Percentiles rank a stretch among this genome's conserved stretches.
phyloP scores from a whole-genome alignment of 2,797 vertebrate genomes.

The Acrocephalus scirpaceus region DNA sequence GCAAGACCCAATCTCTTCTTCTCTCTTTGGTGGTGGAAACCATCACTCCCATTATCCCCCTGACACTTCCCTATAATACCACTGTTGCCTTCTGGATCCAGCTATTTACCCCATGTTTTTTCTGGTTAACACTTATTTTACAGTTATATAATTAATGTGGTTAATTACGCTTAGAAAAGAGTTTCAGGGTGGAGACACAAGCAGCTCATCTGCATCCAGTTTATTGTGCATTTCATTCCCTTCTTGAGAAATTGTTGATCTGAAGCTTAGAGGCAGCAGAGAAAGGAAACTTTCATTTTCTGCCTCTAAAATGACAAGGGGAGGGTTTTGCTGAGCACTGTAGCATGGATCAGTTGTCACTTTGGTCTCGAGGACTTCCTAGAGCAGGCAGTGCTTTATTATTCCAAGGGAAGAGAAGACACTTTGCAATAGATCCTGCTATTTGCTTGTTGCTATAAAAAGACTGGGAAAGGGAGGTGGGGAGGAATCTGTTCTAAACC shows the following conservation, averaged over 20 bases:
- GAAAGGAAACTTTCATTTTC: neutral
- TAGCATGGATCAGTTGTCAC: too few species aligned
- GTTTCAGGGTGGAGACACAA: neutral
- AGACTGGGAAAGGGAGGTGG: neutral
- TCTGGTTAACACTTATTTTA: neutral
- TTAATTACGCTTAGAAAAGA: neutral
- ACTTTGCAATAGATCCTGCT: neutral
- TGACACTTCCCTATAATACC: fast-evolving
- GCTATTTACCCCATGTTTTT: neutral
- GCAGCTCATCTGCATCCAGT: neutral
- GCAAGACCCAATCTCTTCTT: neutral
- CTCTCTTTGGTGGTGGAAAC: neutral
- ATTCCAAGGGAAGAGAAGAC: neutral
- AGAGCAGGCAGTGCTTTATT: neutral
- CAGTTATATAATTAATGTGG: neutral
- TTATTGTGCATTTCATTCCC: neutral
- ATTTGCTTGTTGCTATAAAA: conserved; percentile 28
- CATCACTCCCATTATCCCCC: neutral
- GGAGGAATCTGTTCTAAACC: conserved; percentile 15
- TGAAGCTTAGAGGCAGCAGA: neutral
- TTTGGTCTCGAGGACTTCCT: neutral
- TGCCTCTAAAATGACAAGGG: neutral
- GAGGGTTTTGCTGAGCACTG: fast-evolving
- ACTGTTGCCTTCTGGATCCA: neutral
- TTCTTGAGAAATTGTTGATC: neutral